Percentiles rank a stretch among this genome's conserved stretches.
These are phyloP conservation scores for Brachyistius frenatus DNA, from an alignment of 2,113 vertebrate species.

Conservation along the genomic window DNA sequence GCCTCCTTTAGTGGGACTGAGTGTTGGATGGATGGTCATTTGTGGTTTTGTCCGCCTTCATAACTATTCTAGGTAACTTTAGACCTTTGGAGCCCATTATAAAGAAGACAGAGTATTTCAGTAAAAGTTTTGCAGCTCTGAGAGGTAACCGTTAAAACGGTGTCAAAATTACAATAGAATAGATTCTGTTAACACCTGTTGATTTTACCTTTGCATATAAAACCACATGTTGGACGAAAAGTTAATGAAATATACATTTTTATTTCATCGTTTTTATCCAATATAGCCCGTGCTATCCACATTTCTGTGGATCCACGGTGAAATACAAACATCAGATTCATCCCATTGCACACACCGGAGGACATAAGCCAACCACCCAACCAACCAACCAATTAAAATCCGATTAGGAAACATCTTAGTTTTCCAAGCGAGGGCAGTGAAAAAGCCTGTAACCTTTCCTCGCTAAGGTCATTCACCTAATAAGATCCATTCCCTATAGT, in stretches of 20 bases:
- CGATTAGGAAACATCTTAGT: slow-evolving; percentile 86
- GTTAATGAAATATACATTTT: no score
- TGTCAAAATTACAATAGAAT: not conserved
- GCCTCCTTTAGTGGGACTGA: slow-evolving; percentile 1
- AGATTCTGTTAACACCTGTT: slow-evolving; percentile 38
- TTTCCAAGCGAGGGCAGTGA: slow-evolving; percentile 78
- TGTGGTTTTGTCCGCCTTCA: slow-evolving; percentile 27
- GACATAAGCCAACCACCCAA: slow-evolving; percentile 70
- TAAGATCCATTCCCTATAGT: slow-evolving; percentile 90
- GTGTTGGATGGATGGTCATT: slow-evolving; percentile 43
- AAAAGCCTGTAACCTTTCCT: slow-evolving; percentile 83
- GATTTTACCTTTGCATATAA: not conserved
- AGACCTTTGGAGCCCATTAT: not conserved
- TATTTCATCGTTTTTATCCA: no score
- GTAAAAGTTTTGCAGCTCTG: not conserved
- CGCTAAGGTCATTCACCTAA: slow-evolving; percentile 84
- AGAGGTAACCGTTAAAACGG: slow-evolving; percentile 5
- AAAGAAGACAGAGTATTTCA: not conserved
- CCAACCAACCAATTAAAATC: slow-evolving; percentile 86
- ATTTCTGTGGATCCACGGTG: slow-evolving; percentile 11
- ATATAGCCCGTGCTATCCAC: not conserved
- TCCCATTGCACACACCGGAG: slow-evolving; percentile 35
- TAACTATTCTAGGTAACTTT: slow-evolving; percentile 21
- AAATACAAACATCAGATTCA: slow-evolving; percentile 46
- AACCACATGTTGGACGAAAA: not conserved